Percentiles rank a stretch among this genome's conserved stretches.
Conservation (phyloP, 1,140 invertebrate species). For the Heliothis virescens region DNA sequence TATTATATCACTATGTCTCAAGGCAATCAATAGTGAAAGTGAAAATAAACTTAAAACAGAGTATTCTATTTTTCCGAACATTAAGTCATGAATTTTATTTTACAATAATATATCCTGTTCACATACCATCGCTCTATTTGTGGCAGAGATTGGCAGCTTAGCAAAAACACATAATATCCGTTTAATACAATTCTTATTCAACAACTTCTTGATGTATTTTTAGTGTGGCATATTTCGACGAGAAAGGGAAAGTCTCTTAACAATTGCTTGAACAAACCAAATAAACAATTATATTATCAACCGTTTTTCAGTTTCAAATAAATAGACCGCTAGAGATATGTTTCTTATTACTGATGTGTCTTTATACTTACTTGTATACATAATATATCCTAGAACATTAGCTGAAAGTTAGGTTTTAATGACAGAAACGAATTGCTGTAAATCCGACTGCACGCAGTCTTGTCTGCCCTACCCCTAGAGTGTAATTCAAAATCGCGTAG, state of each 20-base stretch:
- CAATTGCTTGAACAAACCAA: conserved; percentile 32
- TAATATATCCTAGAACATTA: no score
- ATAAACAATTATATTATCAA: conserved; percentile 19
- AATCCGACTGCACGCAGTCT: no score
- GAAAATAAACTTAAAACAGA: conserved; percentile 34
- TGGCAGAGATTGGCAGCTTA: conserved; percentile 27
- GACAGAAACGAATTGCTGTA: no score
- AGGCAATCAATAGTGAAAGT: conserved; percentile 21
- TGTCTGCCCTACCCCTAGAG: no score
- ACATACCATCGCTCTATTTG: conserved; percentile 35
- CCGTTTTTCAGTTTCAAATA: neutral
- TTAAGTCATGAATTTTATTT: conserved; percentile 42
- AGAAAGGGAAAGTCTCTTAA: conserved; percentile 41
- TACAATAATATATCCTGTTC: conserved; percentile 37
- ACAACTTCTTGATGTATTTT: conserved; percentile 45
- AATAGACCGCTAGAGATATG: neutral
- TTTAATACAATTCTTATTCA: conserved; percentile 46
- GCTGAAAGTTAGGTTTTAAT: no score
- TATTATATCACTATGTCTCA: conserved; percentile 12
- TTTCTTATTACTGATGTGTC: no score
- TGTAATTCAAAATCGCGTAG: no score
- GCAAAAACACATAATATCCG: conserved; percentile 44
- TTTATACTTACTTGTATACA: no score
- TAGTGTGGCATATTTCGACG: neutral
- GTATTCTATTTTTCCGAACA: conserved; percentile 34